Conservation (phyloP, 2,113 vertebrate species). For the Ctenomys sociabilis region DNA sequence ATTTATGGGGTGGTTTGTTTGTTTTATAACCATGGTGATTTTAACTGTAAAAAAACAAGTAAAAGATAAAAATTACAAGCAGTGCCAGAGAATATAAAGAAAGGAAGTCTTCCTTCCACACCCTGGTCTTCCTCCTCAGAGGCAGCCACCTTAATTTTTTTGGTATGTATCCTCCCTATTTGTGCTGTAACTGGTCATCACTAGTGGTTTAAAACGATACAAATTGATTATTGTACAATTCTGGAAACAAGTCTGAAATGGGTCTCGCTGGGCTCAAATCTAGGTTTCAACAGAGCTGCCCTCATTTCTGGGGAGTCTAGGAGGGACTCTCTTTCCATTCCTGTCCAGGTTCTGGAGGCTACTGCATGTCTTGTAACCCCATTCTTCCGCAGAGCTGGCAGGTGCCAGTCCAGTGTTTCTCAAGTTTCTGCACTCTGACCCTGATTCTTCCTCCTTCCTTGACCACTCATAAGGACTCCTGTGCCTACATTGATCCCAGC, state of each 20-base stretch:
- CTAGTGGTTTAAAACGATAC: background rate
- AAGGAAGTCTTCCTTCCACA: background rate
- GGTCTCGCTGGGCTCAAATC: background rate
- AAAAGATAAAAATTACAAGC: constrained; percentile 1
- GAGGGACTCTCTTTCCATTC: background rate
- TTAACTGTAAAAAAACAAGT: constrained; percentile 39
- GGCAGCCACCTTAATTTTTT: background rate
- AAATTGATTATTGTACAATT: background rate
- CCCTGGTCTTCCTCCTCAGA: background rate
- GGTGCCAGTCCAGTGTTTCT: background rate
- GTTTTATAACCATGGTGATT: constrained; percentile 9
- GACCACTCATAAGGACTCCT: background rate
- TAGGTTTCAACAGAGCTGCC: background rate
- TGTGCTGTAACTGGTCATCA: background rate
- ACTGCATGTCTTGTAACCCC: background rate
- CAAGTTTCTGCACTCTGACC: background rate
- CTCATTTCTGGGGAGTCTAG: background rate
- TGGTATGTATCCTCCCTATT: background rate
- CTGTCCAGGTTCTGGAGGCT: background rate
- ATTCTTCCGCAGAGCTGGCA: background rate
- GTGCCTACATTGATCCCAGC: background rate
- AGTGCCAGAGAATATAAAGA: background rate
- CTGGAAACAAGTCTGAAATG: constrained; percentile 47
- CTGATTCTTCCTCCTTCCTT: background rate
- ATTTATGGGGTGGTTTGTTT: background rate